These are phyloP conservation scores for Trichosurus vulpecula DNA, from an alignment of 2,797 vertebrate species.

Conservation along the genomic window DNA sequence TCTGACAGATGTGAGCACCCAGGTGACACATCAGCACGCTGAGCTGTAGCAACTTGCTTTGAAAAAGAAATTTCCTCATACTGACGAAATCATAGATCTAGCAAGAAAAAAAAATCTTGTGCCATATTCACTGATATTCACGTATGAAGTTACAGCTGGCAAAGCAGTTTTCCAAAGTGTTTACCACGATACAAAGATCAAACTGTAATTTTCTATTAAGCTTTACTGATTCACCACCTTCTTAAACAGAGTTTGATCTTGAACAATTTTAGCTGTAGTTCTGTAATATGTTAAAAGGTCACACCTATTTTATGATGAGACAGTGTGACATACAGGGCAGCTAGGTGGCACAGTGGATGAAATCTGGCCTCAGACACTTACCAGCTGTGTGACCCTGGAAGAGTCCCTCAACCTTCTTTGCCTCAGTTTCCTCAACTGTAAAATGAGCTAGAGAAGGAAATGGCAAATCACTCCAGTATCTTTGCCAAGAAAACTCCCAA, in stretches of 20 bases:
- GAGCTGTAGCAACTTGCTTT: background rate
- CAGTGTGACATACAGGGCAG: background rate
- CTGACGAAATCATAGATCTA: background rate
- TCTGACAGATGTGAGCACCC: background rate
- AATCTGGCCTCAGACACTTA: background rate
- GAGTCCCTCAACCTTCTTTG: background rate
- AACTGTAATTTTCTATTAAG: conserved; percentile 30
- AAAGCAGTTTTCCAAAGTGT: background rate
- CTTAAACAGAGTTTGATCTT: conserved; percentile 5
- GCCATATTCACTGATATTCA: background rate
- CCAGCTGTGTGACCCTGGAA: background rate
- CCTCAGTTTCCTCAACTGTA: background rate
- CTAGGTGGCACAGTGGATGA: background rate
- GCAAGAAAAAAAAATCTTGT: background rate
- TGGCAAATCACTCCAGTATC: background rate
- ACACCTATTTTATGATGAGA: background rate
- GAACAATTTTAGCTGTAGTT: background rate
- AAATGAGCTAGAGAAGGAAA: background rate
- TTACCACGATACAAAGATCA: background rate
- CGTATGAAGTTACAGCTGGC: background rate
- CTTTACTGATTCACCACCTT: background rate
- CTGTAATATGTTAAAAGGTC: background rate
- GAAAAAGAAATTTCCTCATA: background rate
- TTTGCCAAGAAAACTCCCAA: background rate
- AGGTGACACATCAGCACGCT: too few relatives aligned